phyloP scores from a whole-genome alignment of 2,888 invertebrate genomes.

The Cerceris ruficornis region DNA sequence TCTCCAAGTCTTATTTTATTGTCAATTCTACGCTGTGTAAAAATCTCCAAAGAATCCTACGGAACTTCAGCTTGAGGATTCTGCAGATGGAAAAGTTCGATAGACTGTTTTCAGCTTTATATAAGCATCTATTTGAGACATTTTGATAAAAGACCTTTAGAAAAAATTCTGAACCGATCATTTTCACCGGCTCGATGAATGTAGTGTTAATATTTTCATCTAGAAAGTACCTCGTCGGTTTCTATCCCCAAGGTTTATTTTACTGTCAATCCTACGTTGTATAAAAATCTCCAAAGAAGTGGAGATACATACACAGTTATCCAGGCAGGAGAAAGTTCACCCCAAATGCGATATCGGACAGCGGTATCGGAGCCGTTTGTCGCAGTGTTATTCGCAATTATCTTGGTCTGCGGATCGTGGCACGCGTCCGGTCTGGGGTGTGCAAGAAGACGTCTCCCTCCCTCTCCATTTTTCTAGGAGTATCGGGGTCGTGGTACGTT shows the following conservation, averaged over 20 bases:
- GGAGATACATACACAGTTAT: neutral
- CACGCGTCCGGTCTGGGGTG: constrained; percentile 75
- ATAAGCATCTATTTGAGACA: no score
- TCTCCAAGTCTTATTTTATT: no score
- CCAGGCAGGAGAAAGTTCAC: constrained; percentile 30
- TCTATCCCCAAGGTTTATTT: no score
- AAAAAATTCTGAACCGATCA: no score
- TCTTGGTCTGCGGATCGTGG: constrained; percentile 77
- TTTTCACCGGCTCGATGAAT: no score
- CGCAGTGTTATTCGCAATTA: constrained; percentile 81
- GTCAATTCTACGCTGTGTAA: neutral
- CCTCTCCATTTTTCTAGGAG: constrained; percentile 53
- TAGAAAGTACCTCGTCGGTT: no score
- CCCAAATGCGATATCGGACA: constrained; percentile 64
- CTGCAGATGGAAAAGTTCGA: constrained; percentile 42
- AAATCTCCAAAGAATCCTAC: constrained; percentile 13
- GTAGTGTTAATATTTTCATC: no score
- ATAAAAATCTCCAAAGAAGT: neutral
- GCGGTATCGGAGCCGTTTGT: constrained; percentile 77
- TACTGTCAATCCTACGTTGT: no score
- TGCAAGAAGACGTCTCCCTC: constrained; percentile 54
- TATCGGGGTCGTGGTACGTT: constrained; percentile 52
- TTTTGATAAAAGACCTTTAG: no score
- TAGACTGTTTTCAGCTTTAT: no score
- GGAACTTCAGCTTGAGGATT: constrained; percentile 48